Percentiles rank a stretch among this genome's conserved stretches.
phyloP scores from a whole-genome alignment of 2,888 invertebrate species.

The Rugalucina vietnamica region DNA sequence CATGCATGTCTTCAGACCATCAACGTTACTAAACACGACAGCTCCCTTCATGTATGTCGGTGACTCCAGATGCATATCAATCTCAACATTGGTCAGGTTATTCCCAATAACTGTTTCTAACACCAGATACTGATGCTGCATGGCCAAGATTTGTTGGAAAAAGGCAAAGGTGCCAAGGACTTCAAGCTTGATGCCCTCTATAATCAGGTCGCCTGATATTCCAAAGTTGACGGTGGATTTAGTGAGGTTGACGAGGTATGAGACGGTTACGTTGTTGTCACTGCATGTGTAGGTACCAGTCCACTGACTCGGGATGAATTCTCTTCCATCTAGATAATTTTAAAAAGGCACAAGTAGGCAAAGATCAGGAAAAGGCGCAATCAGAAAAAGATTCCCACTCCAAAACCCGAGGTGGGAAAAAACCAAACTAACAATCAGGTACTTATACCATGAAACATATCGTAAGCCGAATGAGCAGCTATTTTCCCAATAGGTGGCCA shows the following conservation, averaged over 20 bases:
- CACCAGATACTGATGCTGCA: slow-evolving; percentile 6
- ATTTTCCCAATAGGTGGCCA: too few species aligned
- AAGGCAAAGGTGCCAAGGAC: slow-evolving; percentile 43
- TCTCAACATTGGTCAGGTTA: slow-evolving; percentile 51
- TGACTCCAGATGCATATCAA: slow-evolving; percentile 37
- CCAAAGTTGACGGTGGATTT: slow-evolving; percentile 42
- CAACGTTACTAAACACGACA: slow-evolving; percentile 21
- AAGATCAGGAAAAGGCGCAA: too few species aligned
- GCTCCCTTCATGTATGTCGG: slow-evolving; percentile 46
- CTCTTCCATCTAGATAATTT: slow-evolving; percentile 22
- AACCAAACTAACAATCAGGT: too few species aligned
- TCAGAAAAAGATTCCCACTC: too few species aligned
- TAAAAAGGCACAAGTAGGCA: too few species aligned
- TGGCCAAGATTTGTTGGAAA: neutral
- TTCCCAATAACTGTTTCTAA: slow-evolving; percentile 28
- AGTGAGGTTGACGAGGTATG: slow-evolving; percentile 34
- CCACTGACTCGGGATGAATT: slow-evolving; percentile 65
- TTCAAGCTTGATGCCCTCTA: slow-evolving; percentile 13
- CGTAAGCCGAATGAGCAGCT: too few species aligned
- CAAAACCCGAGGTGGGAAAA: too few species aligned
- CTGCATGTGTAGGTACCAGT: slow-evolving; percentile 55
- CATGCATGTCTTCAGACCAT: slow-evolving; percentile 26
- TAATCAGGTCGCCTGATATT: slow-evolving; percentile 24
- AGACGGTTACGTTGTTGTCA: slow-evolving; percentile 16
- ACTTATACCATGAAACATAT: too few species aligned